Evolutionary conservation across 2,888 invertebrate species (phyloP), one percentile per base, ranked within the genome.

Genomic region (Anoncus sp.): DNA sequence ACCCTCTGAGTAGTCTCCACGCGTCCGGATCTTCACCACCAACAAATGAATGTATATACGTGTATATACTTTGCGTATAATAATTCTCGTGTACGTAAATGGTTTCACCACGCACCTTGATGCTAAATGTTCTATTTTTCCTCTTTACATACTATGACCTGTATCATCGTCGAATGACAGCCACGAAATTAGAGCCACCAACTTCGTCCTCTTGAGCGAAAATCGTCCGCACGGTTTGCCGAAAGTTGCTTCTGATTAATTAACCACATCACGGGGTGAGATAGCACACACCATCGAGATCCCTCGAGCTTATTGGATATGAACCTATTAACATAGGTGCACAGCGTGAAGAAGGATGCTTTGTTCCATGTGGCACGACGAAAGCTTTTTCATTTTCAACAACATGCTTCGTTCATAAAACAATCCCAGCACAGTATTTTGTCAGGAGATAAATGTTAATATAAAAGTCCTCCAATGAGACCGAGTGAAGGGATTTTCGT

Each of bases 201-300:
- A 60, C 49, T 57, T 24, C n/a, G 12, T 5, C 51, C 24, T 27
- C 45, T 55, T 55, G 20, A 38, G 53, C 53, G 53, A 75, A 59
- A 59, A 75, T 70, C 57, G 57, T 75, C 57, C 65, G 49, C 63
- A 18, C 57, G 47, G 63, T 70, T 70, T 65, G 45, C 70, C 70
- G 70, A 67, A 70, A 70, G 70, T 74, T 67, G 9, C 31, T 67
- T 74, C 53, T 45, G 60, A 31, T 67, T 74, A 53, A 31, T 62
- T 45, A 40, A 67, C 20, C 31, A 22, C 43, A 27, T 71, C 53
- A 22, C 31, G 62, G 6, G 20, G 38, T 45, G 9, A 57, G 47
- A 40, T 27, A 16, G 35, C 10, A 51, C 27, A 51, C 18, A 49
- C 14, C 47, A 27, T 22, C 6, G 20, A 38, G 20, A 22, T 7